Conservation (phyloP, 2,797 vertebrate species). For the Malacoraja senta region DNA sequence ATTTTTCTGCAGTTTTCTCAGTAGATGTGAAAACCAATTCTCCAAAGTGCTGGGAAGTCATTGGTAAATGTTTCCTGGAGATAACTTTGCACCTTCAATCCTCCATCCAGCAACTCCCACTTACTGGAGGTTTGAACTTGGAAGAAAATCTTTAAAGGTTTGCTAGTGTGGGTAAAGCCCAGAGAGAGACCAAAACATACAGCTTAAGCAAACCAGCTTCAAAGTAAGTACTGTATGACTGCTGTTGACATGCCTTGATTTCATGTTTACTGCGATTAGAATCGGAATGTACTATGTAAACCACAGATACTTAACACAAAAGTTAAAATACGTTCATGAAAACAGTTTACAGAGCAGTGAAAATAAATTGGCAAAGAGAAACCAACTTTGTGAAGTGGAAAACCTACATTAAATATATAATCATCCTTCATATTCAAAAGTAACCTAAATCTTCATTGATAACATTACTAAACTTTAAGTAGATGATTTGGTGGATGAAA, state of each 20-base stretch:
- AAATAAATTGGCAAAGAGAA: not conserved
- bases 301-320: not conserved
- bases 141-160: not conserved
- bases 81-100: constrained; percentile 42
- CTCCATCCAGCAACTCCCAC: constrained; percentile 22
- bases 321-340: not conserved
- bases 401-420: not conserved
- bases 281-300: not conserved
- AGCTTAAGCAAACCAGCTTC: not conserved
- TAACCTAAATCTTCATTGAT: not conserved
- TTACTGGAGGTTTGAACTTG: constrained; percentile 11
- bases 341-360: not conserved
- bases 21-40: not conserved
- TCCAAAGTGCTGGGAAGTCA: constrained; percentile 44
- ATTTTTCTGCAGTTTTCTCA: constrained; percentile 23
- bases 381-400: not conserved
- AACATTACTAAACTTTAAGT: not conserved
- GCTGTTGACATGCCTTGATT: not conserved
- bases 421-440: not conserved
- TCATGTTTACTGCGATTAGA: not conserved
- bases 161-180: not conserved
- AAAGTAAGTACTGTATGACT: not conserved
- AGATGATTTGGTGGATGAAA: not conserved
- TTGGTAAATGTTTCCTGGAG: constrained; percentile 47
- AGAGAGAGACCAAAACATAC: not conserved